Evolutionary conservation across 2,113 vertebrate species (phyloP).

Genomic region (Cygnus atratus): DNA sequence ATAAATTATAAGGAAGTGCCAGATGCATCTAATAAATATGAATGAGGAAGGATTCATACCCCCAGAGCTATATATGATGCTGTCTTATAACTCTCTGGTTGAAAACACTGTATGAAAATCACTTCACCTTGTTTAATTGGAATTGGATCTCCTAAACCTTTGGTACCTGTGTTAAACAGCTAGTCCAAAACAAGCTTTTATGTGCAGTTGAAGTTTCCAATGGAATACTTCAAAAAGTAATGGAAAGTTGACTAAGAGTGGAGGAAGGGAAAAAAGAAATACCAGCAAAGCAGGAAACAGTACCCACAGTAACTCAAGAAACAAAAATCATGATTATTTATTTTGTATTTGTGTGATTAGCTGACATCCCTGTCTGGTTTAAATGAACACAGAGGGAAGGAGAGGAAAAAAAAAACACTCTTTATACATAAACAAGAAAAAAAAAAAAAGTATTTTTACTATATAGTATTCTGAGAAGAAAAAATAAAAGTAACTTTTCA

Average conservation of each 20-base stretch:
- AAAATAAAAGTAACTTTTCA: background rate
- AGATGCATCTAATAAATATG: slow-evolving; percentile 50
- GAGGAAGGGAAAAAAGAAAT: background rate
- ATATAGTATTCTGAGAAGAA: background rate
- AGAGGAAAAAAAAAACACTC: background rate
- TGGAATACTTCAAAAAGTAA: background rate
- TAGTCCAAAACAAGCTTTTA: background rate
- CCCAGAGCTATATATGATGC: slow-evolving; percentile 5
- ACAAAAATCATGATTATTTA: background rate
- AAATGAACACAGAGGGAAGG: background rate
- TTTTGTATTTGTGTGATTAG: background rate
- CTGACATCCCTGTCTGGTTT: background rate
- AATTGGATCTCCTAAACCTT: background rate
- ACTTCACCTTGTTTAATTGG: slow-evolving; percentile 31
- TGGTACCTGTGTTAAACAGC: background rate
- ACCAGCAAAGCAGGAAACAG: background rate
- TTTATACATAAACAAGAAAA: background rate
- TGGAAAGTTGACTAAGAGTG: background rate
- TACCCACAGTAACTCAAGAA: background rate
- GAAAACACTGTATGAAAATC: slow-evolving; percentile 18
- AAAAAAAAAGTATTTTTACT: background rate
- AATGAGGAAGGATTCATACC: slow-evolving; percentile 8
- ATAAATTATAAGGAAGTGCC: slow-evolving; percentile 39
- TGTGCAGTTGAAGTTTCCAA: background rate
- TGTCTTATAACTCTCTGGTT: slow-evolving; percentile 23